Base-by-base conservation (phyloP, 2,113 vertebrate genomes). In the Pluvianellus socialis region DNA sequence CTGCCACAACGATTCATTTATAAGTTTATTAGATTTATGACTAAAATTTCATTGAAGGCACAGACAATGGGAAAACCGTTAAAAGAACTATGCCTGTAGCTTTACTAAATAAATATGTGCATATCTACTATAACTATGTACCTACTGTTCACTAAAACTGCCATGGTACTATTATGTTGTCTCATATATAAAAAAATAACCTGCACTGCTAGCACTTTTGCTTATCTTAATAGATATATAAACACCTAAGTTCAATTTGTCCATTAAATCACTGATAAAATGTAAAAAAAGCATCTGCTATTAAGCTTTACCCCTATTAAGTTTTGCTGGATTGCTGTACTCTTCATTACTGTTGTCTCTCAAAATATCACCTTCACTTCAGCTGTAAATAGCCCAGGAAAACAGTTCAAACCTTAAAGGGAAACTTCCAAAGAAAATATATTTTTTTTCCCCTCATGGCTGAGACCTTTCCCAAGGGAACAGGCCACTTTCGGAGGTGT, bases 401-500 rank as follows among this genome's bases (percentile, higher is more conserved):
- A 96, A 94, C 11, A 52, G 93, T 94, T 94, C 89, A 95, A 82
- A 84, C 45, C 27, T 93, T 86, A 91, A 93, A 93, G 38, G 12
- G 23, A 95, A 93, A 70, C 70, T 94, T 95, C 58, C 90, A 96
- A 96, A 90, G 63, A 62, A 56, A 77, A 81, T 1, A 28, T n/a
- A 1, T 38, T 63, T 63, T 79, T 70, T 86, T 55, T 8, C 10
- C 40, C 40, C 63, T 89, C 22, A 9, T 79, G 92, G 85, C 91
- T 66, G 73, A 94, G 86, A 90, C 52, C 75, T 93, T 96, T 95
- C 96, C 93, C 96, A 63, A 93, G 96, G 88, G 94, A 95, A 86
- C 27, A 91, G 50, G 72, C 79, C 79, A 95, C 94, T 96, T 94
- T 86, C 56, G 63, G 90, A 96, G 79, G 66, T 81, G 81, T 81